phyloP scores from a whole-genome alignment of 2,113 vertebrate genomes.

The Donacobius atricapilla region DNA sequence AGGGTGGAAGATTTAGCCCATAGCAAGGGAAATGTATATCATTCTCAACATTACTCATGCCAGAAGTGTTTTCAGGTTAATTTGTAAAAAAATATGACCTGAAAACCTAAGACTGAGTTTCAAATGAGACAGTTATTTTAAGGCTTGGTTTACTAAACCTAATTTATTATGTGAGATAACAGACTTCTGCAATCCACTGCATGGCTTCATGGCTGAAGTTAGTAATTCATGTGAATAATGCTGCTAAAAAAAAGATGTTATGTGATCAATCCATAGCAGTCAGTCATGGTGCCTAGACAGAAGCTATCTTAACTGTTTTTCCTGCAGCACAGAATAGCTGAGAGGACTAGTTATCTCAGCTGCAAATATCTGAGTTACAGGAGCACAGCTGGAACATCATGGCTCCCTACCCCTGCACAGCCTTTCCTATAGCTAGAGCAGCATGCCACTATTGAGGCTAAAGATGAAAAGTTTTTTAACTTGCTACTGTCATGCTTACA shows the following conservation, averaged over 20 bases:
- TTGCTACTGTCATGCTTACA: conserved; percentile 6
- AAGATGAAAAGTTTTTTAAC: conserved; percentile 56
- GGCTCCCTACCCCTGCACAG: not conserved
- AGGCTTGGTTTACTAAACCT: conserved; percentile 24
- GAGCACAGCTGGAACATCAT: conserved; percentile 48
- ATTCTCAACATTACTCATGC: not conserved
- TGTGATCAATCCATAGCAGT: not conserved
- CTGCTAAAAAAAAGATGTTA: not conserved
- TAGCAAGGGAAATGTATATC: not conserved
- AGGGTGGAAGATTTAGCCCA: not conserved
- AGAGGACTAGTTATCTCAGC: conserved; percentile 47
- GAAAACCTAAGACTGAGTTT: conserved; percentile 1
- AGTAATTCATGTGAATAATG: not conserved
- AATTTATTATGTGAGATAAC: conserved; percentile 29
- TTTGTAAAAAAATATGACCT: not conserved
- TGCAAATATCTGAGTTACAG: conserved; percentile 51
- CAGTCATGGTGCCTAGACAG: not conserved
- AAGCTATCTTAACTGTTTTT: conserved; percentile 6
- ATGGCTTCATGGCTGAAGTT: not conserved
- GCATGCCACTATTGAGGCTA: conserved; percentile 34
- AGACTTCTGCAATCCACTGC: not conserved
- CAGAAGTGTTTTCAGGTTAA: not conserved
- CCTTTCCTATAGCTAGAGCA: conserved; percentile 44
- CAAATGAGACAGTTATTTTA: conserved; percentile 3
- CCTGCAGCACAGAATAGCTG: not conserved